Evolutionary conservation across 2,888 invertebrate species (phyloP), one percentile per base, ranked within the genome.

Genomic region (Callimorpha dominula): DNA sequence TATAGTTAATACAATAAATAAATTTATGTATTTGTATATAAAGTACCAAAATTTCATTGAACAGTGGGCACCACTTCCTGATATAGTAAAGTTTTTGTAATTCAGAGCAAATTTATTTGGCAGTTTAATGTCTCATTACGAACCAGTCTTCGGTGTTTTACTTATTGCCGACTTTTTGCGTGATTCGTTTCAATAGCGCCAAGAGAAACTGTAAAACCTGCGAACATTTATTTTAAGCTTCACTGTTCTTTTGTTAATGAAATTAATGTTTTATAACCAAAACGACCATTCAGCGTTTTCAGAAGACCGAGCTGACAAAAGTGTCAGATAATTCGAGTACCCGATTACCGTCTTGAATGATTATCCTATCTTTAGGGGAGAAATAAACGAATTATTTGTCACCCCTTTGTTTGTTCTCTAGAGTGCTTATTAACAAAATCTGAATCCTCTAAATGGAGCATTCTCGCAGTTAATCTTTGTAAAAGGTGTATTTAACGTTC

Each of bases 361-460:
- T 88, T 84, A 86, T 85, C 83, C 82, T 82, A 83, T 87, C 86
- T 84, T 84, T 78, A 42, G 81, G 77, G 86, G 86, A 81, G 84
- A 85, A 89, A 89, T 90, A 92, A 92, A 90, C 89, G 90, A 92
- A 91, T 92, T 93, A 93, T 91, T 91, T 92, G 92, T 92, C 93
- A 93, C 90, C 91, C 93, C 87, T 92, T 94, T 93, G 94, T 94
- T 46, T 90, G 84, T 86, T 85, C 86, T 81, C 78, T 85, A 84
- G 85, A 88, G 82, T 85, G 89, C 89, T 93, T 93, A 93, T 93
- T 93, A 93, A 92, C 93, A 92, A 92, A 92, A 89, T 92, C 91
- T 91, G 93, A 92, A 94, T 93, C 92, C 91, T 86, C 88, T 89
- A 90, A 93, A 93, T 90, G 90, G 92, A 91, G 89, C 86, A 88